Base-by-base conservation (phyloP, 2,888 invertebrate species). In the Hyalella azteca region DNA sequence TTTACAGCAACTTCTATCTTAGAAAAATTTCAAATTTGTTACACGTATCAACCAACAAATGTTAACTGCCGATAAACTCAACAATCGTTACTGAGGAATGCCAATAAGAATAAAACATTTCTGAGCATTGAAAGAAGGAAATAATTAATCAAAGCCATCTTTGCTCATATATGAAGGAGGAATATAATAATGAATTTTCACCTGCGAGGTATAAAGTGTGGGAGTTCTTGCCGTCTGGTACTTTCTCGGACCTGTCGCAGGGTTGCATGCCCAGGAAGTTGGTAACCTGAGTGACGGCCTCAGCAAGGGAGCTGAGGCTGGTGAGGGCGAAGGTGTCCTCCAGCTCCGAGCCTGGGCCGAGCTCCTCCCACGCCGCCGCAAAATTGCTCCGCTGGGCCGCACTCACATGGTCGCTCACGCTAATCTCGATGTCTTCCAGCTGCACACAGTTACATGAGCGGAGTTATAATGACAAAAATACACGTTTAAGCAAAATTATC, bases 251-350 rank as follows among this genome's bases (percentile, higher is more conserved):
- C 50, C 94, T 90, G 87, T 96, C 96, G 77, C 94, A 94, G 0
- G 95, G 92, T 86, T 93, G 94, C 88, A 97, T 90, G 0, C 95
- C 96, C 85, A 96, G 89, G 87, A 94, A 95, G 86, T 92, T 91
- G 5, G 94, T 90, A 77, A 96, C 93, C 87, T 93, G 94, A 87
- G 93, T 93, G 2, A 95, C 93, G 0, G 95, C 95, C 86, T 94
- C 94, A 86, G 94, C 93, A 48, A 97, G 87, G 19, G 92, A 92
- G 82, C 90, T 92, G 85, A 75, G 75, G 45, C n/a, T 91, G 0
- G 95, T 92, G 26, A 99, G 89, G 0, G 94, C 94, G 87, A 95
- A 99, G 0, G 98, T 98, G 86, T 98, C 98, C 86, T 95, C 95
- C 11, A 94, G 91, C 89, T 96, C 96, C 86, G 89, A 89, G 32